Percentiles rank a stretch among this genome's conserved stretches.
Conservation (phyloP, 2,797 vertebrate species). For the Rhynchonycteris naso region DNA sequence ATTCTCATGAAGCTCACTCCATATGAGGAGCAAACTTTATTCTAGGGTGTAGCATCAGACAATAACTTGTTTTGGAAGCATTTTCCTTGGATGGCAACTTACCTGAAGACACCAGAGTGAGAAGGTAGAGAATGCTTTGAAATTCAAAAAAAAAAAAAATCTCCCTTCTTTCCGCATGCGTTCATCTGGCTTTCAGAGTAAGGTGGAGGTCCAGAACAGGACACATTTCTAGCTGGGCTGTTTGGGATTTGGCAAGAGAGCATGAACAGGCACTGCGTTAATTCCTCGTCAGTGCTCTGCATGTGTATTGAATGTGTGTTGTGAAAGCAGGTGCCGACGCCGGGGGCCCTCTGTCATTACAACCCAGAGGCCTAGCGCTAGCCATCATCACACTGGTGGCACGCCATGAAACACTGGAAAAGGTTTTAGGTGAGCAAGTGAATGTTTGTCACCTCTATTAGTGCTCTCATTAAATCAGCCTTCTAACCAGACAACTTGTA, state of each 20-base stretch:
- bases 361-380: background rate
- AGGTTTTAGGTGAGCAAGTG: background rate
- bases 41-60: background rate
- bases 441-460: background rate
- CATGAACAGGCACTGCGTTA: background rate
- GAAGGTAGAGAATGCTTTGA: background rate
- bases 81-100: conserved; percentile 22
- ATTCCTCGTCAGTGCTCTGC: background rate
- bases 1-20: background rate
- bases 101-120: background rate
- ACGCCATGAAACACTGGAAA: background rate
- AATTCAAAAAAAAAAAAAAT: background rate
- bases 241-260: background rate
- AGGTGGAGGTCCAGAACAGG: background rate
- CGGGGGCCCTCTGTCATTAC: conserved; percentile 7
- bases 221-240: background rate
- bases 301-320: background rate
- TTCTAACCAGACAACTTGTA: conserved; percentile 57
- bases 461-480: conserved; percentile 39
- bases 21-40: conserved; percentile 13
- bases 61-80: conserved; percentile 20
- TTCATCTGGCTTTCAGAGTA: background rate
- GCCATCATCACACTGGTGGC: background rate
- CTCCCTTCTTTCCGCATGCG: background rate
- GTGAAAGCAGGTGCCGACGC: background rate